Evolutionary conservation across 1,140 invertebrate genomes (phyloP).

Genomic region (Macrostomum lignano): DNA sequence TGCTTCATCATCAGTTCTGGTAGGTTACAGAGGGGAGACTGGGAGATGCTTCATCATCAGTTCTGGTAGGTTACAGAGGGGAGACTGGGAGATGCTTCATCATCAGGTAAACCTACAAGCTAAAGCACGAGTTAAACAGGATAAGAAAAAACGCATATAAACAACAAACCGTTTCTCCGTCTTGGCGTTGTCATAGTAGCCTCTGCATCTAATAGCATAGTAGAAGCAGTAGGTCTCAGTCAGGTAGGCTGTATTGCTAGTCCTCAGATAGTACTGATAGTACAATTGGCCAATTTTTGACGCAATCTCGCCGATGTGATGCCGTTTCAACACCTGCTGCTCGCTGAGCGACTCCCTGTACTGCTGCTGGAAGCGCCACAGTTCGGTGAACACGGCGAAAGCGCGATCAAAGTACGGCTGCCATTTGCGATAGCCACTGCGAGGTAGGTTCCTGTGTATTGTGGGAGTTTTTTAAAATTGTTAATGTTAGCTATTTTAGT

Average conservation of each 20-base stretch:
- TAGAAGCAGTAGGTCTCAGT: slow-evolving; percentile 86
- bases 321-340: slow-evolving; percentile 75
- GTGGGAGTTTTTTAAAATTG: slow-evolving; percentile 6
- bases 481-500: too few relatives aligned
- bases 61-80: neutral
- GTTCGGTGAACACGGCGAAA: slow-evolving; percentile 85
- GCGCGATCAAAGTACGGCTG: slow-evolving; percentile 82
- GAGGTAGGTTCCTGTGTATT: slow-evolving; percentile 52
- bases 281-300: slow-evolving; percentile 94
- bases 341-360: slow-evolving; percentile 60
- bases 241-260: slow-evolving; percentile 76
- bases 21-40: neutral
- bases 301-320: slow-evolving; percentile 94
- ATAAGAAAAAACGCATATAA: too few relatives aligned
- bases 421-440: slow-evolving; percentile 90
- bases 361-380: slow-evolving; percentile 95
- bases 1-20: neutral
- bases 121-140: too few relatives aligned
- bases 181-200: slow-evolving; percentile 67
- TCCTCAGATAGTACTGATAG: slow-evolving; percentile 84
- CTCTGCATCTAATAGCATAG: slow-evolving; percentile 61
- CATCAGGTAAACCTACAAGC: too few relatives aligned
- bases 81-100: too few relatives aligned
- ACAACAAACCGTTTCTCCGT: slow-evolving; percentile 50
- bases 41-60: neutral